Base-by-base conservation (phyloP, 2,113 vertebrate genomes). In the Circaetus gallicus region DNA sequence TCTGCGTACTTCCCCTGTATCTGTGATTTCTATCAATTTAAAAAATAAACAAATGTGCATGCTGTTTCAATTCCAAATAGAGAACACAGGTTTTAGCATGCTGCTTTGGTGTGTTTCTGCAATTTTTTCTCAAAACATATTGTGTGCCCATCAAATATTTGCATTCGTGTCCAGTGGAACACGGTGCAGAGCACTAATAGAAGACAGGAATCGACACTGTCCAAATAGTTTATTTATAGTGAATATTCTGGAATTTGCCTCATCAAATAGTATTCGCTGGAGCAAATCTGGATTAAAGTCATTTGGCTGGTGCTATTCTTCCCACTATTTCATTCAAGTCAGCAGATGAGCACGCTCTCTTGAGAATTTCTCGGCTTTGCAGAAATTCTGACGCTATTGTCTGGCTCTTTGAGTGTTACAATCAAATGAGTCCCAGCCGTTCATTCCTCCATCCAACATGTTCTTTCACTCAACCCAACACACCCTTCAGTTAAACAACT, bases 361-460 rank as follows among this genome's bases (percentile, higher is more conserved):
- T 66, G 94, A 94, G 94, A 76, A 81, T 89, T 83, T 45, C 63
- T 83, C 19, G 0, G 71, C 82, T 84, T 81, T 74, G 80, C 69
- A 89, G 86, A 95, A 92, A 70, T 84, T 90, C 82, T 94, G 91
- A 97, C n/a, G 28, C 80, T 95, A 94, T 59, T 70, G 93, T 95
- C 94, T 96, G 91, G 65, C 13, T 1, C 63, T 95, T 50, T 58
- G 86, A 91, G 76, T 71, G 42, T 78, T 86, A 92, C 55, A 81
- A 55, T 63, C 38, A 50, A 86, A 95, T 63, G 80, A 91, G 29
- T 81, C 83, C 82, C 96, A 95, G 93, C 63, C 72, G 19, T 70
- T 94, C 45, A 11, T 53, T 80, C 18, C 28, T 25, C 10, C 10
- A 7, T 77, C 63, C 72, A 78, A 52, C 50, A 73, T 14, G 15